Percentiles rank a stretch among this genome's conserved stretches.
Conservation (phyloP, 2,113 vertebrate species). For the Embiotoca jacksoni region DNA sequence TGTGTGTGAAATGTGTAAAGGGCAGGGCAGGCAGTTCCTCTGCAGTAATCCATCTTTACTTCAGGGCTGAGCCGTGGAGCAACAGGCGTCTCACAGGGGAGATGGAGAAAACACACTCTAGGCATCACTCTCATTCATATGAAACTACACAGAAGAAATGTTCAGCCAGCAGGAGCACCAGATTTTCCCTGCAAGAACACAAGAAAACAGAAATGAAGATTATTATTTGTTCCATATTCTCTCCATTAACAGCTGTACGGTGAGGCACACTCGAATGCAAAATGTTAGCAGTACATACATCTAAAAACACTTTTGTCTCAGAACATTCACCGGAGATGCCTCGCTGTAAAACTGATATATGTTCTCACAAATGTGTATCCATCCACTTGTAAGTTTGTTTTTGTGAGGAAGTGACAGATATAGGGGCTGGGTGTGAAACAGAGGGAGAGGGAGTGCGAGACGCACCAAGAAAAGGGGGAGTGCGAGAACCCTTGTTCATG, state of each 20-base stretch:
- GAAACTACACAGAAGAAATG: slow-evolving; percentile 42
- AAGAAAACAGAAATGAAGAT: slow-evolving; percentile 43
- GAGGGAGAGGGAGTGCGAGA: slow-evolving; percentile 42
- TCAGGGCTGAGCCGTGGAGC: slow-evolving; percentile 67
- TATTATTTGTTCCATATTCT: slow-evolving; percentile 33
- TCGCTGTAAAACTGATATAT: slow-evolving; percentile 15
- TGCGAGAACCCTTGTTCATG: slow-evolving; percentile 64
- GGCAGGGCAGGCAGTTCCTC: slow-evolving; percentile 74
- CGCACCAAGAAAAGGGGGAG: slow-evolving; percentile 31
- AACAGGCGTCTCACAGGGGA: slow-evolving; percentile 73
- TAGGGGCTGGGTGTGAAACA: slow-evolving; percentile 59
- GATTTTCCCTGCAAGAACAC: slow-evolving; percentile 63
- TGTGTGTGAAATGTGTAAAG: slow-evolving; percentile 77
- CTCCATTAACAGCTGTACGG: slow-evolving; percentile 11
- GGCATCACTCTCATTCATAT: slow-evolving; percentile 60
- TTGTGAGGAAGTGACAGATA: slow-evolving; percentile 56
- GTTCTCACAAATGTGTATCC: slow-evolving; percentile 43
- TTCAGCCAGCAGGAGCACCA: slow-evolving; percentile 41
- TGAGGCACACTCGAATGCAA: not conserved
- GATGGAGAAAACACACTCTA: slow-evolving; percentile 49
- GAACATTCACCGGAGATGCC: slow-evolving; percentile 22
- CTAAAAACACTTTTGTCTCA: slow-evolving; percentile 1
- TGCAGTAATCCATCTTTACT: slow-evolving; percentile 82
- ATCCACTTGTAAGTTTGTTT: slow-evolving; percentile 55
- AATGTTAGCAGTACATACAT: not conserved